Evolutionary conservation across 1,140 invertebrate species (phyloP).

Genomic region (Dolichoris vasculosae): DNA sequence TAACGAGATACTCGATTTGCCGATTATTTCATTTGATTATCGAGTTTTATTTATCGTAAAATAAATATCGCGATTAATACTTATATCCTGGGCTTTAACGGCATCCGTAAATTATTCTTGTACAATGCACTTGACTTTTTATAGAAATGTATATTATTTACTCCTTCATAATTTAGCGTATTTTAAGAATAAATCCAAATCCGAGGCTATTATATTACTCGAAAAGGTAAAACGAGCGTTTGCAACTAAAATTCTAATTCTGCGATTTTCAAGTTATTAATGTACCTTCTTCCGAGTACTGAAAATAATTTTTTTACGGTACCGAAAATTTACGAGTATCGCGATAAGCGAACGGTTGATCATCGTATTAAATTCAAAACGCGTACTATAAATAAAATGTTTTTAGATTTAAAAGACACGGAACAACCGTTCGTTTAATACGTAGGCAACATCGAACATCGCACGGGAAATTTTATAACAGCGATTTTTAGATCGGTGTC

Average conservation of each 20-base stretch:
- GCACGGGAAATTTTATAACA: too few relatives aligned
- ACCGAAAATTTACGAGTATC: not conserved
- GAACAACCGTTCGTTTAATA: not conserved
- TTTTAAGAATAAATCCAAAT: not conserved
- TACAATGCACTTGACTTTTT: too few relatives aligned
- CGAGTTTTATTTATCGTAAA: not conserved
- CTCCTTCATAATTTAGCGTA: not conserved
- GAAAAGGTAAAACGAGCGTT: too few relatives aligned
- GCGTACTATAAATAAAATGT: not conserved
- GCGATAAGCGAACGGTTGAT: not conserved
- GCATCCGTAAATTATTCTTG: not conserved
- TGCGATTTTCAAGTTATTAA: too few relatives aligned
- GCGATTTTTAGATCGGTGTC: too few relatives aligned
- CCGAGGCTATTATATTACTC: too few relatives aligned
- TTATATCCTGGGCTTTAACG: not conserved
- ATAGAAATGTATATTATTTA: not conserved
- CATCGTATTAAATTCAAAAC: conserved; percentile 2
- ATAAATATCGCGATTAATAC: not conserved
- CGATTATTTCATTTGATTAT: not conserved
- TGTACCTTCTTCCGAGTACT: too few relatives aligned
- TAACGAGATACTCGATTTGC: not conserved
- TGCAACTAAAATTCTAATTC: too few relatives aligned
- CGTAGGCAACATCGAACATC: too few relatives aligned
- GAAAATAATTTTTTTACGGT: too few relatives aligned
- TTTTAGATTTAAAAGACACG: not conserved